Conservation (phyloP, 2,888 invertebrate species). For the Pharmacophagus antenor region DNA sequence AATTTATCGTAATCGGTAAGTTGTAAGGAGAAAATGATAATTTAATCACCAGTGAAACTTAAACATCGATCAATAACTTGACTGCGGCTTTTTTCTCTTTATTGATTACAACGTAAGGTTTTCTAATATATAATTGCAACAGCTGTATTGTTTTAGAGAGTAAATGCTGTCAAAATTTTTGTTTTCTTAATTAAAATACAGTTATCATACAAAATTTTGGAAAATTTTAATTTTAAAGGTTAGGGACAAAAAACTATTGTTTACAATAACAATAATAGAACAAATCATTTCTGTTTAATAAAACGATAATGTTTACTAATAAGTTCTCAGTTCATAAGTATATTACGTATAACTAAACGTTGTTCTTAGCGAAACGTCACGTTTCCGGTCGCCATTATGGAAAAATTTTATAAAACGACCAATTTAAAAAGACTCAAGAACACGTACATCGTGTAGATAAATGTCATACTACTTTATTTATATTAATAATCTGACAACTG, state of each 20-base stretch:
- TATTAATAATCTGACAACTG: constrained; percentile 37
- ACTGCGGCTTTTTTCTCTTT: constrained; percentile 47
- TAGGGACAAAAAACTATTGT: not conserved
- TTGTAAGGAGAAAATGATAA: constrained; percentile 46
- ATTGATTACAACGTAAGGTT: constrained; percentile 45
- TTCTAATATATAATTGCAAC: not conserved
- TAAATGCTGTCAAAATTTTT: too few species aligned
- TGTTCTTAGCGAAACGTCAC: constrained; percentile 49
- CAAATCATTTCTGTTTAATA: not conserved
- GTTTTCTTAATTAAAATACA: too few species aligned
- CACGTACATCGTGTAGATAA: constrained; percentile 44
- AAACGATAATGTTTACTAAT: not conserved
- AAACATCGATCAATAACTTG: constrained; percentile 37
- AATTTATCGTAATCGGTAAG: constrained; percentile 84
- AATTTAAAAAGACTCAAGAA: constrained; percentile 45
- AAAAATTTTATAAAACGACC: constrained; percentile 53
- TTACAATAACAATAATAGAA: not conserved
- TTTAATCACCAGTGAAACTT: constrained; percentile 35
- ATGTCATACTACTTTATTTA: constrained; percentile 31
- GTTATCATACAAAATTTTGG: not conserved
- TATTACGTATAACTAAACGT: constrained; percentile 44
- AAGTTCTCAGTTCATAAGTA: not conserved
- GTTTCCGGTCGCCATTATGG: constrained; percentile 68
- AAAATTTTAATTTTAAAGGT: not conserved
- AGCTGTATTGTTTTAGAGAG: too few species aligned